Evolutionary conservation across 2,888 invertebrate species (phyloP).

Genomic region (Graphium colonna): DNA sequence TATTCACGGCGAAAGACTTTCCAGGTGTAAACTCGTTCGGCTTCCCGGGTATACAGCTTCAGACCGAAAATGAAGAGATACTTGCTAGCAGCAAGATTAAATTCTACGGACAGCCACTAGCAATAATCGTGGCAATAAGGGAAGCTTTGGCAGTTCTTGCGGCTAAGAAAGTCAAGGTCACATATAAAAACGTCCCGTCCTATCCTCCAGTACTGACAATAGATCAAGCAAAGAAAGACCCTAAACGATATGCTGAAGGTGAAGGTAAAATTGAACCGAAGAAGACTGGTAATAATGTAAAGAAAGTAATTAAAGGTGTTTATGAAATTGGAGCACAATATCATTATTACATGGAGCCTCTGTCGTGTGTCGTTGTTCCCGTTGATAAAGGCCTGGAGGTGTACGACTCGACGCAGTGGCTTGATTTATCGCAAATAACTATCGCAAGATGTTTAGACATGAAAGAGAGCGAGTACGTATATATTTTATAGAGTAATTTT

Average conservation of each 20-base stretch:
- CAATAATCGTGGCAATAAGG: constrained; percentile 82
- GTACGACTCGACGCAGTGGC: constrained; percentile 82
- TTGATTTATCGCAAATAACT: constrained; percentile 80
- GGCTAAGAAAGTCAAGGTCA: constrained; percentile 79
- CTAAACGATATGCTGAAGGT: constrained; percentile 41
- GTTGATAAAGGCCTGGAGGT: constrained; percentile 85
- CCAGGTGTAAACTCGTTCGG: constrained; percentile 83
- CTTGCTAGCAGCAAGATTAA: constrained; percentile 76
- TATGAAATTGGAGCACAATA: constrained; percentile 83
- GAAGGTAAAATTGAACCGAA: constrained; percentile 44
- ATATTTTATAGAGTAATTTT: too few species aligned
- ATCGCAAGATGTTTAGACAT: constrained; percentile 79
- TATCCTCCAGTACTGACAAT: constrained; percentile 57
- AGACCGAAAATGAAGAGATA: constrained; percentile 69
- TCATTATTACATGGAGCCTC: constrained; percentile 87
- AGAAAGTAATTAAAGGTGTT: constrained; percentile 76
- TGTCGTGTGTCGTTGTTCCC: constrained; percentile 83
- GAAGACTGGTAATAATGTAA: constrained; percentile 52
- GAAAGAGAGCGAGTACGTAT: constrained; percentile 76
- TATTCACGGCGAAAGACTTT: constrained; percentile 83
- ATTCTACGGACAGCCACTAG: constrained; percentile 85
- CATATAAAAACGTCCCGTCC: constrained; percentile 63
- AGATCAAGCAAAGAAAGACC: constrained; percentile 66
- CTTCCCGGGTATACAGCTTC: constrained; percentile 47
- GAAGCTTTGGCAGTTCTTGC: constrained; percentile 77